These are phyloP conservation scores for Calameuta idolon DNA, from an alignment of 2,888 invertebrate genomes.

Conservation along the genomic window DNA sequence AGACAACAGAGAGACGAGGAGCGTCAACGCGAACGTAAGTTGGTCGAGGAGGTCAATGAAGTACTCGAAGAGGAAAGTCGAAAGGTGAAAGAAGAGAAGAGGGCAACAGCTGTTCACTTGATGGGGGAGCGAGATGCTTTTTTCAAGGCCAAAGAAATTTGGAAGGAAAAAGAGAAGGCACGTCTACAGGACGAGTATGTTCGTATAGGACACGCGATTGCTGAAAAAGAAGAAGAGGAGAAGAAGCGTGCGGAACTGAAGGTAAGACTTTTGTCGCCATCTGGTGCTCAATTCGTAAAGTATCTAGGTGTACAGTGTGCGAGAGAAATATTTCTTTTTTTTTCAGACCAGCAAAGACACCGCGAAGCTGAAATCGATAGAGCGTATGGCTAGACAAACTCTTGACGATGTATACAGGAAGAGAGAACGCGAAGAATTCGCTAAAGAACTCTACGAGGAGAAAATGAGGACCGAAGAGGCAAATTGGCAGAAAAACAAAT, in stretches of 20 bases:
- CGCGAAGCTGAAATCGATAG: constrained; percentile 26
- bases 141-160: constrained; percentile 33
- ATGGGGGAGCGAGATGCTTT: constrained; percentile 35
- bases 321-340: neutral
- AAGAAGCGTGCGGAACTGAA: neutral
- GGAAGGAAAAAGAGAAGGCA: constrained; percentile 35
- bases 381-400: constrained; percentile 32
- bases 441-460: constrained; percentile 31
- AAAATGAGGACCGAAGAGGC: constrained; percentile 28
- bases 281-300: no score
- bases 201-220: constrained; percentile 26
- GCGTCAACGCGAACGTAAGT: constrained; percentile 40
- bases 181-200: constrained; percentile 34
- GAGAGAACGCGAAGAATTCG: constrained; percentile 33
- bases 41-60: constrained; percentile 32
- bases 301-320: no score
- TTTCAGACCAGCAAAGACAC: constrained; percentile 20
- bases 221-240: constrained; percentile 18
- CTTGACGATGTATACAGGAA: constrained; percentile 30
- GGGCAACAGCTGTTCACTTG: constrained; percentile 21
- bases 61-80: constrained; percentile 26
- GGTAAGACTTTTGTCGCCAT: neutral
- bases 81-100: constrained; percentile 26
- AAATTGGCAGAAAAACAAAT: neutral
- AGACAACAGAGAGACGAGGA: constrained; percentile 36